These are phyloP conservation scores for Sminthopsis crassicaudata DNA, from an alignment of 2,113 vertebrate genomes.

Conservation along the genomic window DNA sequence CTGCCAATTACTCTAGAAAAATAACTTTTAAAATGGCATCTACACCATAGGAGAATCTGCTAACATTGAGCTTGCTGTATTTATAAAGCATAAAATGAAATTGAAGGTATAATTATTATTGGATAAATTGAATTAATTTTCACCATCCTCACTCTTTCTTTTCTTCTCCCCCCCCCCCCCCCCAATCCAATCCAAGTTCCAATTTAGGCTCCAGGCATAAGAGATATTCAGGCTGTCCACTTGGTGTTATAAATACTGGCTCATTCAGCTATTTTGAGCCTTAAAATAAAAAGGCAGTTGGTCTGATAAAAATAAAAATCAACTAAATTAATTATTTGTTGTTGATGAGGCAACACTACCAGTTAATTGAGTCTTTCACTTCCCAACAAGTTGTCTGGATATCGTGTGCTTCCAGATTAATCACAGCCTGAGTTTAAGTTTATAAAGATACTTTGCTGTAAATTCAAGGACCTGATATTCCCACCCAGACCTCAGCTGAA, in stretches of 20 bases:
- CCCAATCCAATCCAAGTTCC: neutral
- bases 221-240: slow-evolving; percentile 4
- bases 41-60: slow-evolving; percentile 3
- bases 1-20: neutral
- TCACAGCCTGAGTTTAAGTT: slow-evolving; percentile 63
- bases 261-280: slow-evolving; percentile 31
- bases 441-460: slow-evolving; percentile 29
- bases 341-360: neutral
- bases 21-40: slow-evolving; percentile 27
- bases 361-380: slow-evolving; percentile 41
- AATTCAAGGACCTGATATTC: slow-evolving; percentile 53
- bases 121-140: slow-evolving; percentile 26
- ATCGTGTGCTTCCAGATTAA: slow-evolving; percentile 51
- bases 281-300: neutral
- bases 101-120: neutral
- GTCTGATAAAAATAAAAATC: neutral
- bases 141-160: neutral
- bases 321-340: slow-evolving; percentile 32
- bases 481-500: slow-evolving; percentile 32
- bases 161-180: neutral
- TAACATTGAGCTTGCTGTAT: neutral
- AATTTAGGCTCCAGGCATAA: slow-evolving; percentile 6
- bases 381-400: slow-evolving; percentile 20
- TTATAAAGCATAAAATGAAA: slow-evolving; percentile 22
- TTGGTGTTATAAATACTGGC: slow-evolving; percentile 29